These are phyloP conservation scores for Cygnus olor DNA, from an alignment of 2,797 vertebrate species.

Conservation along the genomic window DNA sequence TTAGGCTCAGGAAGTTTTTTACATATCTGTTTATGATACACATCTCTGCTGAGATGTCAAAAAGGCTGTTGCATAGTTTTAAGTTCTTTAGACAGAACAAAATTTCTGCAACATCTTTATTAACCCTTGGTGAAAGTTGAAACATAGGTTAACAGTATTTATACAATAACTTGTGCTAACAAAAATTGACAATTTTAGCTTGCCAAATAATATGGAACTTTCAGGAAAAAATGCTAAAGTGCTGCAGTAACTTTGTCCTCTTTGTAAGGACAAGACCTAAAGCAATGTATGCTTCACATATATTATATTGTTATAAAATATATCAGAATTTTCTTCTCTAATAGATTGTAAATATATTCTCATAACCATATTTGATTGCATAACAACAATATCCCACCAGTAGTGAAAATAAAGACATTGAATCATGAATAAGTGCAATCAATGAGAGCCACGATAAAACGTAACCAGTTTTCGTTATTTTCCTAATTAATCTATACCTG, in stretches of 20 bases:
- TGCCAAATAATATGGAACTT: conserved; percentile 73
- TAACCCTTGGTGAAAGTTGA: conserved; percentile 87
- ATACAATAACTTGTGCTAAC: conserved; percentile 72
- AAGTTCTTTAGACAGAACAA: conserved; percentile 85
- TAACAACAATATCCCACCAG: conserved; percentile 33
- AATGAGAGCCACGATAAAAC: conserved; percentile 65
- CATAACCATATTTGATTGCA: conserved; percentile 64
- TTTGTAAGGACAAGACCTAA: conserved; percentile 56
- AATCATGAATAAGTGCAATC: conserved; percentile 65
- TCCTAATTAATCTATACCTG: conserved; percentile 62
- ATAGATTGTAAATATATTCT: conserved; percentile 38
- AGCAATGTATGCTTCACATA: conserved; percentile 34
- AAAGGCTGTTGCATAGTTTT: conserved; percentile 86
- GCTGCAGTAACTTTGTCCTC: conserved; percentile 63
- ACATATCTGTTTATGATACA: conserved; percentile 91
- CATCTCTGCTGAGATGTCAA: conserved; percentile 89
- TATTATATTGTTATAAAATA: conserved; percentile 39
- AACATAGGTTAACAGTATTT: conserved; percentile 83
- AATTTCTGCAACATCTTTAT: conserved; percentile 85
- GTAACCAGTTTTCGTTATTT: conserved; percentile 75
- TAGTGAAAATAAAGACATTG: conserved; percentile 60
- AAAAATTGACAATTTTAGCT: conserved; percentile 75
- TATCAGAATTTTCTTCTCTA: conserved; percentile 43
- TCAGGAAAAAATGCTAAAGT: conserved; percentile 60
- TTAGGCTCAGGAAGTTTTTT: conserved; percentile 92